Base-by-base conservation (phyloP, 2,797 vertebrate species). In the Erethizon dorsatum region DNA sequence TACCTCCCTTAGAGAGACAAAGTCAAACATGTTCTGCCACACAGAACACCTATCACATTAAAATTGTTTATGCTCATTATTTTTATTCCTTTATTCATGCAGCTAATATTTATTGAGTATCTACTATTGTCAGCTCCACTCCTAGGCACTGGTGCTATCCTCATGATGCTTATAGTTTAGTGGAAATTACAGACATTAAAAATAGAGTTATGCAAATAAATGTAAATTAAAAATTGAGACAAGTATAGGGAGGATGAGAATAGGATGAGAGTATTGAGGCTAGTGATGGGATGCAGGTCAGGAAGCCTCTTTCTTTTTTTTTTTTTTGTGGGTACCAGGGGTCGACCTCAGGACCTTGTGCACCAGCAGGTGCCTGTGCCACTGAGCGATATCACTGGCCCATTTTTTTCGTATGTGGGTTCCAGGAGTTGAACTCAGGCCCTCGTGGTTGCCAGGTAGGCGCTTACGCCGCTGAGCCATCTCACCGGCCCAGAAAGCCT, bases 11-110 rank as follows among this genome's bases (percentile, higher is more conserved):
- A 77, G 37, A 22, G 50, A 91, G 59, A 82, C 52, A 50, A 84
- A 59, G 24, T 41, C 26, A 93, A 54, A 28, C n/a, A 18, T 79
- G n/a, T 56, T 89, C 37, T 91, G 28, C 54, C 14, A 75, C n/a
- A 26, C 75, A 87, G 75, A 85, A 14, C 28, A 83, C 56, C 47
- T 80, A 15, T 75, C 61, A 52, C 45, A 50, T 56, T 87, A 26
- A 65, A 61, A 20, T 59, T 86, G 45, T 63, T 67, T 57, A 2
- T 63, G 3, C 47, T 94, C 7, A 50, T 88, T 80, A 65, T 88
- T 91, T 79, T 87, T 13, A 91, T 85, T 90, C 14, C 65, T 84
- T 78, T 63, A 83, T 57, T 88, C 37, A 86, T 15, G n/a, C 5
- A 79, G 41, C 5, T 83, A 89, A 59, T 67, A 65, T 67, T 86